Percentiles rank a stretch among this genome's conserved stretches.
Conservation (phyloP, 2,113 vertebrate genomes). For the Herpailurus yagouaroundi region DNA sequence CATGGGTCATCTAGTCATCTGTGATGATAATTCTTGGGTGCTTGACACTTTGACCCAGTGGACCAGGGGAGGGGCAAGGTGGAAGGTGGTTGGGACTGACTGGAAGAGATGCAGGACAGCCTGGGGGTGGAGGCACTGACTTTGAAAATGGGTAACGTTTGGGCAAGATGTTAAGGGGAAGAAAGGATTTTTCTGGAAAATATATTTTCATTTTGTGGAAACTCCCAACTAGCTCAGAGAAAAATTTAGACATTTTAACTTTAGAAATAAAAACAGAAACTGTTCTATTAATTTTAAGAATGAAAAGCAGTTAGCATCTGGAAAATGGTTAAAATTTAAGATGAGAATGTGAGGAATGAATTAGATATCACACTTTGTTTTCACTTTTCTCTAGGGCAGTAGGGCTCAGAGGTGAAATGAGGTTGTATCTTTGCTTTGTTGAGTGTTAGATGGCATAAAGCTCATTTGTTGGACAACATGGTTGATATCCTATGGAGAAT, state of each 20-base stretch:
- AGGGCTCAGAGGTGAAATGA: neutral
- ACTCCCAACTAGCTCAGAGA: neutral
- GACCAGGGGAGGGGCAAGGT: neutral
- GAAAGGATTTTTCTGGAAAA: neutral
- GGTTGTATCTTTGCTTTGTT: neutral
- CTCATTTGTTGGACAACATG: neutral
- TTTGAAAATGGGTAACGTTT: neutral
- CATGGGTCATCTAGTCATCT: neutral
- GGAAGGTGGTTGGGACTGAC: neutral
- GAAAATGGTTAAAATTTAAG: neutral
- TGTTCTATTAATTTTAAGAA: neutral
- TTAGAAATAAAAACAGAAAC: neutral
- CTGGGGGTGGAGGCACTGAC: neutral
- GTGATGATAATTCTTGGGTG: neutral
- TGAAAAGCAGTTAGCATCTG: neutral
- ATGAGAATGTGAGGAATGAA: neutral
- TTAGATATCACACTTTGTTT: neutral
- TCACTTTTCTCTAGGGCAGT: neutral
- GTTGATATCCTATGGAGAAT: neutral
- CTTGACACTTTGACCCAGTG: neutral
- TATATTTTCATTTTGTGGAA: conserved; percentile 27
- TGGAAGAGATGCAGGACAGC: accelerated
- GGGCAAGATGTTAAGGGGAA: neutral
- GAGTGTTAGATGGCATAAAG: neutral
- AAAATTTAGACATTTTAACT: neutral